phyloP scores from a whole-genome alignment of 2,888 invertebrate species.

The Drosophila aldrichi region DNA sequence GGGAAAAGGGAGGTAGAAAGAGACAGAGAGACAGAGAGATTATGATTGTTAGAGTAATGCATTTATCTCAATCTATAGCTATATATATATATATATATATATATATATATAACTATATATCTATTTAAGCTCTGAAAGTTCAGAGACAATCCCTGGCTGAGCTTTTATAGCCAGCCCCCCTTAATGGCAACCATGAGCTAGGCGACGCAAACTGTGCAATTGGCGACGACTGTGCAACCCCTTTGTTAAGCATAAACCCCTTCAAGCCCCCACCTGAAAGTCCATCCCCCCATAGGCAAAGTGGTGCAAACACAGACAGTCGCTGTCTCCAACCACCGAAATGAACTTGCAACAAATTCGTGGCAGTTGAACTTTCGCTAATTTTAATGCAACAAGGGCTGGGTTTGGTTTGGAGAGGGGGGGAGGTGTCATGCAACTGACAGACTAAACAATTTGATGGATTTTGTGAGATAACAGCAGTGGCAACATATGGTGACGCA shows the following conservation, averaged over 20 bases:
- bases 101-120: background rate
- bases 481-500: conserved; percentile 52
- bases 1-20: background rate
- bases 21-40: background rate
- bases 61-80: too few species aligned
- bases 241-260: background rate
- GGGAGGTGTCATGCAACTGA: conserved; percentile 28
- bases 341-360: background rate
- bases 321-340: conserved; percentile 2
- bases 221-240: conserved; percentile 25
- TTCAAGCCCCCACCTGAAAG: conserved; percentile 1
- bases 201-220: conserved; percentile 32
- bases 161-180: conserved; percentile 37
- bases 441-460: conserved; percentile 47
- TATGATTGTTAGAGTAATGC: too few species aligned
- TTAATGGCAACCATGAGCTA: conserved; percentile 12
- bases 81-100: background rate
- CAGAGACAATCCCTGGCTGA: conserved; percentile 16
- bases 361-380: conserved; percentile 47
- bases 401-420: too few species aligned
- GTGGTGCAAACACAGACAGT: conserved; percentile 18
- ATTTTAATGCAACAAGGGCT: conserved; percentile 34
- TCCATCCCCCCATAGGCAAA: background rate
- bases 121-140: too few species aligned
- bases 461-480: conserved; percentile 46